Base-by-base conservation (phyloP, 2,888 invertebrate species). In the Sarcophaga variegata region DNA sequence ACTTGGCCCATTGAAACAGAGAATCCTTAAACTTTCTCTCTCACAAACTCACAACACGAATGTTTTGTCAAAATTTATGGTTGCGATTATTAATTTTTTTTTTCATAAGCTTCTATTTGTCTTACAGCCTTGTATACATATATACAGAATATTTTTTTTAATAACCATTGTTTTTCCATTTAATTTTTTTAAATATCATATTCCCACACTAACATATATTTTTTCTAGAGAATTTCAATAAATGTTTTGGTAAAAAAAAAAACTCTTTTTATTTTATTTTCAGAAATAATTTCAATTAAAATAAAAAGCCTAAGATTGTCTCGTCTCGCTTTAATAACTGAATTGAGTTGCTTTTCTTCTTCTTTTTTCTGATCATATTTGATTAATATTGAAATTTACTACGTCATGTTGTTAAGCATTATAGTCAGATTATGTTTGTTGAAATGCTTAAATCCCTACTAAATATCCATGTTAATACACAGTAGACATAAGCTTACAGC, bases 361-460 rank as follows among this genome's bases (percentile, higher is more conserved):
- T 11, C 2, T 54, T 49, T 14, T 10, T 37, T 37, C 2, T 8
- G 10, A 37, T 37, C 2, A 37, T 37, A 37, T 37, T 37, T 10
- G 37, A 37, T 37, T 37, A 37, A 37, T 10, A 37, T 37, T 37
- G 1, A 37, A 37, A 54, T 17, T 54, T 54, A 54, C 2, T 54
- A 2, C 12, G 4, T 12, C 54, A 54, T 54, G 54, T 17, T 54
- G 17, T 14, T 12, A 17, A 54, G 54, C 17, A 17, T 54, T 54
- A 54, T 54, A 54, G 14, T 54, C 54, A 54, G 17, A 12, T 17
- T 54, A 22, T 47, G 2, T 62, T 4, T 62, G 70, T 69, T 70
- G 78, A 78, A 78, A 78, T n/a, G 25, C 27, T 62, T 78, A 70
- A 78, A 45, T 22, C 77, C 67, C 60, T 37, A 66, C 17, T 77